Evolutionary conservation across 2,888 invertebrate genomes (phyloP).

Genomic region (Falcaria lacertinaria): DNA sequence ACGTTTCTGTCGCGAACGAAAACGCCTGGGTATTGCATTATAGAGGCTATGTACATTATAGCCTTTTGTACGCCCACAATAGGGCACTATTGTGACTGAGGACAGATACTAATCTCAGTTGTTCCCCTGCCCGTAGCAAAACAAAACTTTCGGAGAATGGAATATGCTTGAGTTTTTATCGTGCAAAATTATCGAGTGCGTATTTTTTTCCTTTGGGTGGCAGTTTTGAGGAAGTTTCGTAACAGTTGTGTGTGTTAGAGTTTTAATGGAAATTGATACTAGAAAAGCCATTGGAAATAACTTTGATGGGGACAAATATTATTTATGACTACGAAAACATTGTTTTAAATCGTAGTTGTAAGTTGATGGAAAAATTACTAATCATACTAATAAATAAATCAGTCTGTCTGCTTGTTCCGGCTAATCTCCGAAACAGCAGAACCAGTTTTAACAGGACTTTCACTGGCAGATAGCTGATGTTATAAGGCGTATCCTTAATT

Average conservation of each 20-base stretch:
- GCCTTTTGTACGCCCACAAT: constrained; percentile 52
- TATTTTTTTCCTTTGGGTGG: constrained; percentile 1
- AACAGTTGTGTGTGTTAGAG: neutral
- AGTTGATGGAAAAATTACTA: too few species aligned
- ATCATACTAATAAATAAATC: too few species aligned
- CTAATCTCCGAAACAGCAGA: too few species aligned
- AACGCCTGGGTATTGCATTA: constrained; percentile 47
- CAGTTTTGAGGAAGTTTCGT: neutral
- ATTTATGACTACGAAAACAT: too few species aligned
- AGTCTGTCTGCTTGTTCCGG: too few species aligned
- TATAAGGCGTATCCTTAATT: too few species aligned
- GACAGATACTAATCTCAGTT: constrained; percentile 66
- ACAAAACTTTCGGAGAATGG: constrained; percentile 29
- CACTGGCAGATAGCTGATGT: too few species aligned
- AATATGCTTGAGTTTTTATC: neutral
- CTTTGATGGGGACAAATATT: neutral
- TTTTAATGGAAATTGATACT: neutral
- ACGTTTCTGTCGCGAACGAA: constrained; percentile 35
- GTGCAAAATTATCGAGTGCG: constrained; percentile 15
- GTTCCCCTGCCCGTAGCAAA: constrained; percentile 40
- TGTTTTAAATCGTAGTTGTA: too few species aligned
- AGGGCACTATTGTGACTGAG: constrained; percentile 44
- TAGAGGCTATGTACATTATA: constrained; percentile 43
- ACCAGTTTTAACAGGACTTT: too few species aligned
- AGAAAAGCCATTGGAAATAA: neutral